Percentiles rank a stretch among this genome's conserved stretches.
Evolutionary conservation across 2,888 invertebrate species (phyloP).

Genomic region (Caradrina kadenii): DNA sequence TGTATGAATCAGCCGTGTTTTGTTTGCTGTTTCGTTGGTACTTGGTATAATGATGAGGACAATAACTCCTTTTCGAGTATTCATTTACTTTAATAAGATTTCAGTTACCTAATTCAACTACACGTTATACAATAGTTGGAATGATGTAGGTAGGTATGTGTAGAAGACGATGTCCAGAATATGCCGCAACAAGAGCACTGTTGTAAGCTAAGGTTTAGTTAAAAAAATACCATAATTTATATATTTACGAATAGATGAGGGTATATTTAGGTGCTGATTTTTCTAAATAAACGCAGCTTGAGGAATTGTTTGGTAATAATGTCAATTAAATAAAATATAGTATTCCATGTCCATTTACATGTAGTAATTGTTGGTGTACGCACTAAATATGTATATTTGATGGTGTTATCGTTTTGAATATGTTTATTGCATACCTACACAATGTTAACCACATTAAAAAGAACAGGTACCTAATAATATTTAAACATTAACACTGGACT

Average conservation of each 20-base stretch:
- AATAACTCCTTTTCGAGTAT: too few relatives aligned
- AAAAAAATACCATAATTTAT: slow-evolving; percentile 19
- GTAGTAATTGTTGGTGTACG: slow-evolving; percentile 51
- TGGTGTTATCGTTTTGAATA: slow-evolving; percentile 23
- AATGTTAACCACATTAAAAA: neutral
- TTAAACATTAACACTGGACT: slow-evolving; percentile 7
- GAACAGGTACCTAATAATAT: slow-evolving; percentile 1
- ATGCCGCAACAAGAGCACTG: slow-evolving; percentile 13
- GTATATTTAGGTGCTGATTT: slow-evolving; percentile 70
- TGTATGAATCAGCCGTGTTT: too few relatives aligned
- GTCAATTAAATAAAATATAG: slow-evolving; percentile 59
- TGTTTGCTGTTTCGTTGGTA: too few relatives aligned
- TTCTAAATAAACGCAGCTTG: slow-evolving; percentile 57
- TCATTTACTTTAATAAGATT: too few relatives aligned
- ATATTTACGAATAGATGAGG: slow-evolving; percentile 66
- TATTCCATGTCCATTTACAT: slow-evolving; percentile 57
- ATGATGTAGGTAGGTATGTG: neutral
- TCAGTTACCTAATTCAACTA: too few relatives aligned
- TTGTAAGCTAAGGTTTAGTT: neutral
- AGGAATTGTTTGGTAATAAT: slow-evolving; percentile 57
- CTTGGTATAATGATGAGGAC: too few relatives aligned
- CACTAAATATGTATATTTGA: slow-evolving; percentile 60
- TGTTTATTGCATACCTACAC: neutral
- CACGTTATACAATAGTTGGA: neutral
- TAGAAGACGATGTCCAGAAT: neutral